These are phyloP conservation scores for Eilema griseolum DNA, from an alignment of 2,888 invertebrate genomes.

Conservation along the genomic window DNA sequence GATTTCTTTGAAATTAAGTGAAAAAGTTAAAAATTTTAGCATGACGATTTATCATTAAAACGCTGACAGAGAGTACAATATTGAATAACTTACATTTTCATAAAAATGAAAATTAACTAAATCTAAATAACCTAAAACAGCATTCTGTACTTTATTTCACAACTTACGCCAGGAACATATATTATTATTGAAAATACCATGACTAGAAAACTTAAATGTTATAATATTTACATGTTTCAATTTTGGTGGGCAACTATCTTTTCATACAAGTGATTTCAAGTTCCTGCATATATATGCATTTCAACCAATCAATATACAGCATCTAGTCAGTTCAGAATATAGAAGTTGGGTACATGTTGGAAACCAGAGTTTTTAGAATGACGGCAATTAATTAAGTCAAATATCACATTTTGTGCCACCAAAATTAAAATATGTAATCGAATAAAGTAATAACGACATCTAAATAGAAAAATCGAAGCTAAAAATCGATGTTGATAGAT, in stretches of 20 bases:
- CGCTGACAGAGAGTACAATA: neutral
- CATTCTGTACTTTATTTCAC: constrained; percentile 52
- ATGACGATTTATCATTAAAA: neutral
- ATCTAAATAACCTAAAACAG: neutral
- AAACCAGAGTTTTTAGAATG: neutral
- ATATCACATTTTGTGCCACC: constrained; percentile 16
- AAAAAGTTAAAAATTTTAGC: too few relatives aligned
- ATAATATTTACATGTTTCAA: constrained; percentile 33
- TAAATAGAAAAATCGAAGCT: constrained; percentile 68
- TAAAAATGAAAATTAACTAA: neutral
- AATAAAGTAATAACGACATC: constrained; percentile 50
- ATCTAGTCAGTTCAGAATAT: neutral
- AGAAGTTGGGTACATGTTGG: too few relatives aligned
- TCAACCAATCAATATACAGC: too few relatives aligned
- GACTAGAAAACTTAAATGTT: constrained; percentile 59
- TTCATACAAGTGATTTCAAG: neutral
- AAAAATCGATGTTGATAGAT: constrained; percentile 74
- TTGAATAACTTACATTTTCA: neutral
- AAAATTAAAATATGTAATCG: constrained; percentile 40
- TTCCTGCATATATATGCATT: neutral
- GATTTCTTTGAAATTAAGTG: too few relatives aligned
- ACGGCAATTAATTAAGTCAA: neutral
- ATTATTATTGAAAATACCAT: constrained; percentile 53
- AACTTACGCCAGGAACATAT: constrained; percentile 69
- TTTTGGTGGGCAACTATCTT: constrained; percentile 39